These are phyloP conservation scores for Silvanus unidentatus DNA, from an alignment of 2,888 invertebrate species.

Conservation along the genomic window DNA sequence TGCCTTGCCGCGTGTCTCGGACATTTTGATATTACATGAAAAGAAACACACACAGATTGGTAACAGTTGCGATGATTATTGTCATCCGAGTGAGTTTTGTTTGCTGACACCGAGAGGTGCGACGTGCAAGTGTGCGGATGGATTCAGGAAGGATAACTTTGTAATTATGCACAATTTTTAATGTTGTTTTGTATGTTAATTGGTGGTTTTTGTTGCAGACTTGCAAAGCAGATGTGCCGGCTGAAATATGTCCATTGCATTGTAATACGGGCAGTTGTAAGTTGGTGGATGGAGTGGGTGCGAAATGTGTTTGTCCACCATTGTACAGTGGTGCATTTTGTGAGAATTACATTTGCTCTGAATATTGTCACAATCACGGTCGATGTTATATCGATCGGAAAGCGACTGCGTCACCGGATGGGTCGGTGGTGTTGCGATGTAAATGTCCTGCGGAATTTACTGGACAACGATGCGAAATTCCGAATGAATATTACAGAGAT, in stretches of 20 bases:
- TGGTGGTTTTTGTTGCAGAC: conserved; percentile 39
- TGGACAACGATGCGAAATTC: conserved; percentile 59
- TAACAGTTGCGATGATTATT: conserved; percentile 58
- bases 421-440: conserved; percentile 45
- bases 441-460: conserved; percentile 60
- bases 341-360: conserved; percentile 63
- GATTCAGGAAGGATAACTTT: conserved; percentile 40
- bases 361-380: conserved; percentile 61
- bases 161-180: conserved; percentile 24
- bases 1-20: conserved; percentile 54
- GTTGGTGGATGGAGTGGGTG: conserved; percentile 47
- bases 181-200: too few relatives aligned
- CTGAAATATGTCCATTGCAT: conserved; percentile 48
- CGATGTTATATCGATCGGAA: conserved; percentile 48
- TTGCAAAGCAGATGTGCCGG: conserved; percentile 33
- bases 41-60: conserved; percentile 55
- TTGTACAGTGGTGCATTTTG: conserved; percentile 62
- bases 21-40: conserved; percentile 62
- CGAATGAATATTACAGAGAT: conserved; percentile 50
- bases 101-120: conserved; percentile 39
- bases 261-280: conserved; percentile 60
- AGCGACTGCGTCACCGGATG: conserved; percentile 28
- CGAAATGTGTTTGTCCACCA: conserved; percentile 60
- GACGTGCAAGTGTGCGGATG: conserved; percentile 43
- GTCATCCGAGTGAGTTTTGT: conserved; percentile 60